Conservation (phyloP, 2,113 vertebrate species). For the Gallinago jamesoni region DNA sequence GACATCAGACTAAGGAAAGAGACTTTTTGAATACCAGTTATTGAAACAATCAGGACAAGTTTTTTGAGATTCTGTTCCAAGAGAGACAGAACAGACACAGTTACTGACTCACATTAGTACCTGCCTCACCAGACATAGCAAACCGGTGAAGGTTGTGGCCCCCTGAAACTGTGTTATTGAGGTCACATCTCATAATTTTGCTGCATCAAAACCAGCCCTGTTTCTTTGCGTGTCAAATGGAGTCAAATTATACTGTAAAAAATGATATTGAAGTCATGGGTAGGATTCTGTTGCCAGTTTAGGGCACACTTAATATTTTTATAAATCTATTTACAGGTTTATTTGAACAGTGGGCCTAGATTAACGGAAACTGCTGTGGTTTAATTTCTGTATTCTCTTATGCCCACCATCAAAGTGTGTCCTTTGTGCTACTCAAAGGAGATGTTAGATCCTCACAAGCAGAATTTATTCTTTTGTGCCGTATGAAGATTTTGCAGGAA, state of each 20-base stretch:
- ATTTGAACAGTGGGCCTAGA: background rate
- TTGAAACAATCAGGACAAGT: background rate
- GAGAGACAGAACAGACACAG: background rate
- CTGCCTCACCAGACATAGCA: background rate
- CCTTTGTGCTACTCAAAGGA: background rate
- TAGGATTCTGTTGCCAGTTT: background rate
- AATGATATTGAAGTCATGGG: background rate
- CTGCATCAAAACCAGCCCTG: fast-evolving
- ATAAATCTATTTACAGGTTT: background rate
- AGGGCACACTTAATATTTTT: background rate
- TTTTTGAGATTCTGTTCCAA: background rate
- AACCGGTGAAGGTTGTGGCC: background rate
- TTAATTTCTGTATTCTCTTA: background rate
- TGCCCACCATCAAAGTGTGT: background rate
- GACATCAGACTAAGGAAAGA: background rate
- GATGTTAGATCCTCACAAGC: background rate
- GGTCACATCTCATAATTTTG: background rate
- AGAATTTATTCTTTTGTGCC: background rate
- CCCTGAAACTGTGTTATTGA: background rate
- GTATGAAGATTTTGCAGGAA: background rate
- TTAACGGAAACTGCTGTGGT: background rate
- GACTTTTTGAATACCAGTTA: background rate
- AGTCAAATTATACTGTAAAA: background rate
- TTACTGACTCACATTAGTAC: background rate
- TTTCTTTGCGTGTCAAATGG: background rate